A percentile compares a stretch with the other conserved stretches of the same genome.
These are phyloP conservation scores for Torymus tubicola DNA, from an alignment of 2,888 invertebrate species.

Conservation along the genomic window DNA sequence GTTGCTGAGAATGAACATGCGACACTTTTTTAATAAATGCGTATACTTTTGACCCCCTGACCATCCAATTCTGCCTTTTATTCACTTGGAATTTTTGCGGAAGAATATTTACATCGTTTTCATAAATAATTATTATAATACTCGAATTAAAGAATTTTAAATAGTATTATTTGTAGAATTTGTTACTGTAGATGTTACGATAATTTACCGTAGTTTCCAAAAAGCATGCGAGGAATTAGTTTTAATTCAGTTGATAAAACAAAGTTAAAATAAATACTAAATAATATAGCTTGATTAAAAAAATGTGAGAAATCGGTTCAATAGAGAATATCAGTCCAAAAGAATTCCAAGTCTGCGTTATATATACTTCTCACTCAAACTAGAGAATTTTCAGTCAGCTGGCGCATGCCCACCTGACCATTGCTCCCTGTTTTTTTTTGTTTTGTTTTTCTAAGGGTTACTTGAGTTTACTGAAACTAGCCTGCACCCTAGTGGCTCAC, in stretches of 20 bases:
- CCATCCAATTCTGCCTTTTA: slow-evolving; percentile 19
- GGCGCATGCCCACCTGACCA: slow-evolving; percentile 74
- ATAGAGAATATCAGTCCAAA: slow-evolving; percentile 10
- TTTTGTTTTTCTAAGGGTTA: slow-evolving; percentile 46
- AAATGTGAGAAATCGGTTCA: no score
- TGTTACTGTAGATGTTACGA: no score
- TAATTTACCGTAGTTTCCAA: no score
- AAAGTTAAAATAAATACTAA: no score
- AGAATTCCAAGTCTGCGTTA: slow-evolving; percentile 56
- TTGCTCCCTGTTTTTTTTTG: slow-evolving; percentile 55
- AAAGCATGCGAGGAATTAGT: no score
- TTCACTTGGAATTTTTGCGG: slow-evolving; percentile 13
- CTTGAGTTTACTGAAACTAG: slow-evolving; percentile 66
- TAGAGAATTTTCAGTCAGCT: slow-evolving; percentile 70
- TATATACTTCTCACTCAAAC: slow-evolving; percentile 51
- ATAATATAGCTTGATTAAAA: no score
- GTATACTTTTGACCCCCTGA: slow-evolving; percentile 22
- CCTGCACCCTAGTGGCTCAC: slow-evolving; percentile 74
- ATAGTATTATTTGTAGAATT: no score
- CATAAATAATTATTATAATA: no score
- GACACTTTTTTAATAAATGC: slow-evolving; percentile 39
- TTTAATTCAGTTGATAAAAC: no score
- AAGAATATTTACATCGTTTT: background rate
- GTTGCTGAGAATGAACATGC: slow-evolving; percentile 45
- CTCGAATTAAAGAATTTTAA: no score